Evolutionary conservation across 2,888 invertebrate species (phyloP).

Genomic region (Eupeodes luniger): DNA sequence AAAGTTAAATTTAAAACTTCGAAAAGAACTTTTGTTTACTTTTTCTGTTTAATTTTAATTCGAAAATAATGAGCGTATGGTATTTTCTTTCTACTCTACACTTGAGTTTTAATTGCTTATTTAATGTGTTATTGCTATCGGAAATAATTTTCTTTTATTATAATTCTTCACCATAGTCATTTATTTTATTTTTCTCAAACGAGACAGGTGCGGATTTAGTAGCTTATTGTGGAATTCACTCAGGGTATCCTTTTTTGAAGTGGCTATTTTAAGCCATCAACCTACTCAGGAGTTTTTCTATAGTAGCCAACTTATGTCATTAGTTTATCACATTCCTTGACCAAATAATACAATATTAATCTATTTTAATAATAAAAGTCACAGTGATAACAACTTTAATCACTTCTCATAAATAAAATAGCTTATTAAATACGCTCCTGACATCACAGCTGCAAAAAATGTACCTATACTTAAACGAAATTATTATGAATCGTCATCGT

Average conservation of each 20-base stretch:
- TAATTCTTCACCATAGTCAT: background rate
- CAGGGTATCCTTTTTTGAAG: no score
- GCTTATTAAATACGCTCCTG: background rate
- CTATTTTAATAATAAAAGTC: no score
- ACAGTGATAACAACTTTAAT: no score
- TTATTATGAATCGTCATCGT: constrained; percentile 15
- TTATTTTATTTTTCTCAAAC: background rate
- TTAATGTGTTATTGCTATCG: constrained; percentile 27
- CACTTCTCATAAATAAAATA: no score
- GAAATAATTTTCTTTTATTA: constrained; percentile 30
- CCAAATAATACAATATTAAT: no score
- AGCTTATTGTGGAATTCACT: background rate
- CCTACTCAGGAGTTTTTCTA: no score
- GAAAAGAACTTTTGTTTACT: background rate
- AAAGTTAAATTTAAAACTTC: background rate
- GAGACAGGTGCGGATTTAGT: background rate
- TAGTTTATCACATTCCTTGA: no score
- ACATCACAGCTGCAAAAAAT: background rate
- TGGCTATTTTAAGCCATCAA: no score
- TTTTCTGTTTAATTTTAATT: constrained; percentile 7
- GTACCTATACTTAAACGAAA: constrained; percentile 2
- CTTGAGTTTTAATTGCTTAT: constrained; percentile 18
- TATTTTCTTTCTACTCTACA: background rate
- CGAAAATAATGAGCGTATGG: constrained; percentile 15
- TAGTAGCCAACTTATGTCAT: no score